These are phyloP conservation scores for Drosophila asahinai DNA, from an alignment of 1,140 invertebrate genomes.

Conservation along the genomic window DNA sequence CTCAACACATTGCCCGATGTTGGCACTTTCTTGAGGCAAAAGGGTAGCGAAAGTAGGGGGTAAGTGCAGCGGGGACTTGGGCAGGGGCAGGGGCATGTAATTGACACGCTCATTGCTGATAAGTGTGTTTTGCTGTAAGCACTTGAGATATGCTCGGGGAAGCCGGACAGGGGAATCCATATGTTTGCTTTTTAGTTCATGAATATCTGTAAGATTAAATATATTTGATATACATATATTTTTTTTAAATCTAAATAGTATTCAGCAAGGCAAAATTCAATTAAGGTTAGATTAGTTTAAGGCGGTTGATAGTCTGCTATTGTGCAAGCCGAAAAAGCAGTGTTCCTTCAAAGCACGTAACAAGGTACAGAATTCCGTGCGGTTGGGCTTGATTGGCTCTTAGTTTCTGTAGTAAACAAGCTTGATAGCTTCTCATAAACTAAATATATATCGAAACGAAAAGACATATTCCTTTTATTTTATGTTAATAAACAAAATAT, in stretches of 20 bases:
- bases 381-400: too few species aligned
- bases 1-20: conserved; percentile 64
- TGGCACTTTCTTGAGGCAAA: conserved; percentile 32
- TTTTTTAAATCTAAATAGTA: neutral
- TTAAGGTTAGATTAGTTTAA: neutral
- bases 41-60: conserved; percentile 3
- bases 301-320: neutral
- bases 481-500: neutral
- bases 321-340: too few species aligned
- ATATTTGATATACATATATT: neutral
- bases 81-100: conserved; percentile 44
- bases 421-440: too few species aligned
- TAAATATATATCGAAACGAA: too few species aligned
- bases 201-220: neutral
- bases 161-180: conserved; percentile 13
- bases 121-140: conserved; percentile 80
- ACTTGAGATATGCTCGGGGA: conserved; percentile 52
- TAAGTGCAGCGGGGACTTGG: conserved; percentile 3
- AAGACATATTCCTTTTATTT: too few species aligned
- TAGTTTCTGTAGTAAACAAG: too few species aligned
- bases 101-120: conserved; percentile 76
- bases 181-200: conserved; percentile 1
- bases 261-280: neutral
- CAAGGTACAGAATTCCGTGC: too few species aligned
- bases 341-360: too few species aligned